Evolutionary conservation across 2,797 vertebrate genomes (phyloP).

Genomic region (Aquila chrysaetos): DNA sequence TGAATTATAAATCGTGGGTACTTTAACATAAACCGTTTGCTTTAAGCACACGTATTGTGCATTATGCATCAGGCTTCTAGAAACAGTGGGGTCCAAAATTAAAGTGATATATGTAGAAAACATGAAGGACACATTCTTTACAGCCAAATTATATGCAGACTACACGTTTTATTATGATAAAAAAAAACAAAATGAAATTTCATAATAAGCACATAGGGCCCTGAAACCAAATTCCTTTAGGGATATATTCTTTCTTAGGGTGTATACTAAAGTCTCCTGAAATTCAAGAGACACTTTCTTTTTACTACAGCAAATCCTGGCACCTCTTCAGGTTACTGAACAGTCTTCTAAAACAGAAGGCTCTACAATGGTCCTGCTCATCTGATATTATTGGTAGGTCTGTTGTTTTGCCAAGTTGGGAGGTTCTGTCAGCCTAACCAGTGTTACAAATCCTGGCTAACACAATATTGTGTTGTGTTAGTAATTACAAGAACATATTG

Average conservation of each 20-base stretch:
- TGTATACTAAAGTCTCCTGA: background rate
- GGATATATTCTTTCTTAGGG: background rate
- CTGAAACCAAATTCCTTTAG: background rate
- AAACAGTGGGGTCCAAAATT: background rate
- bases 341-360: background rate
- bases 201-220: background rate
- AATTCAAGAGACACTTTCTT: background rate
- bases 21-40: conserved; percentile 26
- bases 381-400: background rate
- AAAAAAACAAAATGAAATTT: background rate
- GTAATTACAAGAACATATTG: background rate
- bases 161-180: background rate
- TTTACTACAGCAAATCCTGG: background rate
- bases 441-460: background rate
- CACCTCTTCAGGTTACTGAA: background rate
- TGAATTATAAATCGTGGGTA: conserved; percentile 2
- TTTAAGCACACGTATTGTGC: conserved; percentile 20
- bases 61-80: conserved; percentile 7
- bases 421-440: background rate
- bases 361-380: background rate
- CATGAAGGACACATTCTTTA: background rate
- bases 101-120: background rate
- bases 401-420: background rate
- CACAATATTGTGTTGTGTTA: background rate
- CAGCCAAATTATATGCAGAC: background rate